Evolutionary conservation across 2,113 vertebrate genomes (phyloP), one percentile per base, ranked within the genome.

Genomic region (Semnornis frantzii): DNA sequence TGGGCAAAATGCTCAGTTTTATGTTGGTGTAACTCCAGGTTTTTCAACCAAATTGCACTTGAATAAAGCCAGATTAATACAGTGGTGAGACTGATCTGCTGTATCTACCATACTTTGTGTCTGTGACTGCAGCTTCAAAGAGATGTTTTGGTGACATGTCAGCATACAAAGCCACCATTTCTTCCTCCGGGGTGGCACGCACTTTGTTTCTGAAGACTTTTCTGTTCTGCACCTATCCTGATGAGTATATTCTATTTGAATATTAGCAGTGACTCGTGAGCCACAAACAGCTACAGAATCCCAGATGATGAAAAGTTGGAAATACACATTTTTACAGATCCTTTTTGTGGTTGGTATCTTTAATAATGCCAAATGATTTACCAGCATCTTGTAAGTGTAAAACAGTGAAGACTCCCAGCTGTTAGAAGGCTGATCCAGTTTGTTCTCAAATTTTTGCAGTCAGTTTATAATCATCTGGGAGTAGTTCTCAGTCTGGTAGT

Each of bases 351-450:
- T 46, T 94, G 89, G 42, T 82, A 85, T 94, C 83, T 87, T 95
- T 54, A 90, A 90, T 82, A 96, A 94, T 77, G 64, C 78, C 96
- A 89, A 94, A 90, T 60, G 52, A 88, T 92, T 95, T 94, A 79
- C 73, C 85, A 88, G 33, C 3, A 10, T 89, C 70, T 94, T 87
- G 76, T 70, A 91, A 83, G 75, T 65, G 48, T 63, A 89, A 81
- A 93, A 28, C 37, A 94, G 57, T 86, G 91, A 93, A 90, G 73
- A 70, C 8, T 90, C 73, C 55, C 69, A 88, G 86, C 80, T 96
- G 87, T 73, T 46, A 72, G 28, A 69, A 27, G 42, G 42, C 50
- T 91, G 80, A 85, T 83, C 30, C 62, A 90, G 59, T 78, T 84
- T 81, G 70, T 88, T 94, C 80, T 95, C 95, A 92, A 10, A 18